Percentiles rank a stretch among this genome's conserved stretches.
These are phyloP conservation scores for Sphaeridia pumilis DNA, from an alignment of 2,888 invertebrate species.

Conservation along the genomic window DNA sequence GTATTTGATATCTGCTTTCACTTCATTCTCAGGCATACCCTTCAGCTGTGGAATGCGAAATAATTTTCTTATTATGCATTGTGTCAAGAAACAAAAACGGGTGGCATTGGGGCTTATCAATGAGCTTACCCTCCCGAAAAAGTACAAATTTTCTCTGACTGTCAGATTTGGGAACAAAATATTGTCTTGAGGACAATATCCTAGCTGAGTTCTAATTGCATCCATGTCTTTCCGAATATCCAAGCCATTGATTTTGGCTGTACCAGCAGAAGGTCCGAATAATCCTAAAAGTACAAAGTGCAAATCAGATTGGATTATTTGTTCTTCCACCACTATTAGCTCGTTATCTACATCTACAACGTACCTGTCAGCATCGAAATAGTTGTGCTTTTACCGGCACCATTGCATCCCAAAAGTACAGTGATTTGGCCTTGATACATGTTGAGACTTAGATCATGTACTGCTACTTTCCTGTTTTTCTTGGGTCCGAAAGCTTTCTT, in stretches of 20 bases:
- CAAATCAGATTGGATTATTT: no score
- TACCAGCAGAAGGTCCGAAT: constrained; percentile 57
- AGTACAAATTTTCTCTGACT: constrained; percentile 65
- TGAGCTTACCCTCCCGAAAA: constrained; percentile 67
- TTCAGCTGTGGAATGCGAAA: constrained; percentile 49
- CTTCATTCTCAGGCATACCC: constrained; percentile 44
- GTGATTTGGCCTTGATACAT: constrained; percentile 76
- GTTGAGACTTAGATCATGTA: constrained; percentile 57
- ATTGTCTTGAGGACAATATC: constrained; percentile 85
- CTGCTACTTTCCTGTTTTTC: constrained; percentile 45
- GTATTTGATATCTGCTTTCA: constrained; percentile 45
- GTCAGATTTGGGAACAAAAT: constrained; percentile 70
- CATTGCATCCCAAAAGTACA: constrained; percentile 74
- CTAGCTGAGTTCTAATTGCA: constrained; percentile 59
- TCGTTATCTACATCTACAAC: no score
- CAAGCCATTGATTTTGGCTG: constrained; percentile 56
- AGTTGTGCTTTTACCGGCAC: constrained; percentile 69
- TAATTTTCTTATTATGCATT: background rate
- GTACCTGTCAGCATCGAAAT: constrained; percentile 57
- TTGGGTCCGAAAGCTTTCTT: constrained; percentile 32
- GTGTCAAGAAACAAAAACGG: background rate
- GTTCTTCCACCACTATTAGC: no score
- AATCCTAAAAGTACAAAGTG: no score
- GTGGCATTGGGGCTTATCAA: no score
- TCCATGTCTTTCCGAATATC: constrained; percentile 55